Conservation (phyloP, 2,888 invertebrate genomes). For the Ephialtes manifestator region DNA sequence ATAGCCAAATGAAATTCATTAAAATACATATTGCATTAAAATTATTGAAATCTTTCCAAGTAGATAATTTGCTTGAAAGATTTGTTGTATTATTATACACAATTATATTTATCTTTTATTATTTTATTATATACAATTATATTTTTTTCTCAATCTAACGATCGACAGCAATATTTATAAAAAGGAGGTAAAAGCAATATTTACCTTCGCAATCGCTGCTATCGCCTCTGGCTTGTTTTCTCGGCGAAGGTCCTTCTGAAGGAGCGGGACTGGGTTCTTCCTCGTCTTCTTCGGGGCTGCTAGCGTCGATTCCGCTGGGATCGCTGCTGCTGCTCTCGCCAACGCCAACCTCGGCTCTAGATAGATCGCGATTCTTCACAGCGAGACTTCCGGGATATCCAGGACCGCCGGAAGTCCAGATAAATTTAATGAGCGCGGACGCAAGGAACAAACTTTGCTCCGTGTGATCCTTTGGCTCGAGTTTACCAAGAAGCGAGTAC, state of each 20-base stretch:
- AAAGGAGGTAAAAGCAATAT: too few relatives aligned
- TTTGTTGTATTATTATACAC: too few relatives aligned
- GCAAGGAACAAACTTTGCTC: slow-evolving; percentile 96
- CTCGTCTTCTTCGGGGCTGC: slow-evolving; percentile 83
- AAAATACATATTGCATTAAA: too few relatives aligned
- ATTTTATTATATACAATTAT: too few relatives aligned
- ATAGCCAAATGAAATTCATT: too few relatives aligned
- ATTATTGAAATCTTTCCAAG: too few relatives aligned
- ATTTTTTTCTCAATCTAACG: too few relatives aligned
- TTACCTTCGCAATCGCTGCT: slow-evolving; percentile 83
- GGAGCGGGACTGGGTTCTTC: slow-evolving; percentile 83
- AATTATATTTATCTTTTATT: too few relatives aligned
- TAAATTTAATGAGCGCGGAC: slow-evolving; percentile 95
- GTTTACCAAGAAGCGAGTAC: slow-evolving; percentile 93
- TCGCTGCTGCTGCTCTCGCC: slow-evolving; percentile 84
- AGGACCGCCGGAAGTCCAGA: slow-evolving; percentile 93
- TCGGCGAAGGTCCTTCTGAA: slow-evolving; percentile 88
- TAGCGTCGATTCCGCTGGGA: slow-evolving; percentile 83
- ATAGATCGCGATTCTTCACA: slow-evolving; percentile 80
- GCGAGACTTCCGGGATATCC: slow-evolving; percentile 81
- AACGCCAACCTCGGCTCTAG: slow-evolving; percentile 78
- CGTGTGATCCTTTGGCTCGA: slow-evolving; percentile 96
- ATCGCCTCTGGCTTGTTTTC: slow-evolving; percentile 88
- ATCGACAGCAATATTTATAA: too few relatives aligned
- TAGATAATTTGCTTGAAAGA: too few relatives aligned